phyloP scores from a whole-genome alignment of 2,797 vertebrate genomes.

The Petrocephalus sullivani region DNA sequence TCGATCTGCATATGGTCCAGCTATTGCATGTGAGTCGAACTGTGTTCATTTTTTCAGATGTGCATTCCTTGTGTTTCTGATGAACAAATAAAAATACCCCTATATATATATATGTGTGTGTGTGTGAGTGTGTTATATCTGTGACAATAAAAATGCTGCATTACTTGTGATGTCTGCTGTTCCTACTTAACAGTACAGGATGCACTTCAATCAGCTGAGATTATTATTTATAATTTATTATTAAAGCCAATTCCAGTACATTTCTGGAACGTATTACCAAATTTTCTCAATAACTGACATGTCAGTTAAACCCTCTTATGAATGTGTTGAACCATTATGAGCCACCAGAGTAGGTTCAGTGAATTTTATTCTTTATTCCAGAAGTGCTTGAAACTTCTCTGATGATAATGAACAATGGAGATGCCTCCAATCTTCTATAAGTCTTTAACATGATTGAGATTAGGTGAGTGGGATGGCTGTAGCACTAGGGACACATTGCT shows the following conservation, averaged over 20 bases:
- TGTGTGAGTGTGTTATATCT: not conserved
- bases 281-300: not conserved
- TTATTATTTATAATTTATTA: not conserved
- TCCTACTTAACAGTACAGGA: not conserved
- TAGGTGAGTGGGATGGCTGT: not conserved
- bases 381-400: not conserved
- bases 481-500: not conserved
- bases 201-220: not conserved
- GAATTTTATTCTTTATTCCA: not conserved
- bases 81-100: not conserved
- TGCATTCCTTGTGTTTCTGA: not conserved
- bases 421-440: not conserved
- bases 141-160: not conserved
- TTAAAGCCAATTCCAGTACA: not conserved
- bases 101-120: not conserved
- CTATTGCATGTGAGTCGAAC: slow-evolving; percentile 48
- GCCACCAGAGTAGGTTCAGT: not conserved
- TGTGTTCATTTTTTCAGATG: not conserved
- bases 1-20: slow-evolving; percentile 25
- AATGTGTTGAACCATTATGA: not conserved
- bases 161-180: not conserved
- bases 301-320: not conserved
- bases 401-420: not conserved
- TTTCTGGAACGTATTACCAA: not conserved
- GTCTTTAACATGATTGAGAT: not conserved